Conservation (phyloP, 2,113 vertebrate species). For the Elaphurus davidianus region DNA sequence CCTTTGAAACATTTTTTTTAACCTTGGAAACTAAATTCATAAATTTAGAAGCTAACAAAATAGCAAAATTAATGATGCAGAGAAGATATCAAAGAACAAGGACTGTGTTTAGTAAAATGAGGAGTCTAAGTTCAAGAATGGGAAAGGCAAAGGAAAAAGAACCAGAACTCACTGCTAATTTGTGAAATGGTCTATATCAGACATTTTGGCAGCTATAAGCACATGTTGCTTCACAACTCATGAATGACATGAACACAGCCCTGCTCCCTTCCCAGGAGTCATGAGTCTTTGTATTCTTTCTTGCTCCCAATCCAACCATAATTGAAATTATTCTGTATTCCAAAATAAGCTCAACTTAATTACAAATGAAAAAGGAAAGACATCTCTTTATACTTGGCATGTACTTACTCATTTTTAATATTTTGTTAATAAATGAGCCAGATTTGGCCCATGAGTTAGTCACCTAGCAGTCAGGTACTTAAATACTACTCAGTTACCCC, state of each 20-base stretch:
- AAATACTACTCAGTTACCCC: not conserved
- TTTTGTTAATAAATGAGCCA: constrained; percentile 24
- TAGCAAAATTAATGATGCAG: not conserved
- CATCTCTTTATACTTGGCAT: not conserved
- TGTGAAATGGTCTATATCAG: not conserved
- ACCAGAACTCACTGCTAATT: not conserved
- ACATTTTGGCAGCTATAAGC: not conserved
- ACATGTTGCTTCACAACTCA: not conserved
- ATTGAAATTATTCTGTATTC: constrained; percentile 23
- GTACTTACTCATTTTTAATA: constrained; percentile 41
- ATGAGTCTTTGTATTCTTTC: not conserved
- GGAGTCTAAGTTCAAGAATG: not conserved
- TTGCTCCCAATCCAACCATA: not conserved
- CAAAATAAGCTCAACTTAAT: constrained; percentile 30
- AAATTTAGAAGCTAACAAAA: not conserved
- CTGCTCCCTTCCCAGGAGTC: not conserved
- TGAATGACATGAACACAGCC: not conserved
- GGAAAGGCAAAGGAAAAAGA: not conserved
- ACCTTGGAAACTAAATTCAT: not conserved
- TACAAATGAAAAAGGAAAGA: not conserved
- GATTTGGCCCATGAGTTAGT: not conserved
- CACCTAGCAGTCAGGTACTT: not conserved
- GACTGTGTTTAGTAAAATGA: not conserved
- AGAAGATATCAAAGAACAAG: not conserved
- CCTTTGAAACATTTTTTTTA: not conserved